These are phyloP conservation scores for Podarcis siculus DNA, from an alignment of 2,797 vertebrate genomes.

Conservation along the genomic window DNA sequence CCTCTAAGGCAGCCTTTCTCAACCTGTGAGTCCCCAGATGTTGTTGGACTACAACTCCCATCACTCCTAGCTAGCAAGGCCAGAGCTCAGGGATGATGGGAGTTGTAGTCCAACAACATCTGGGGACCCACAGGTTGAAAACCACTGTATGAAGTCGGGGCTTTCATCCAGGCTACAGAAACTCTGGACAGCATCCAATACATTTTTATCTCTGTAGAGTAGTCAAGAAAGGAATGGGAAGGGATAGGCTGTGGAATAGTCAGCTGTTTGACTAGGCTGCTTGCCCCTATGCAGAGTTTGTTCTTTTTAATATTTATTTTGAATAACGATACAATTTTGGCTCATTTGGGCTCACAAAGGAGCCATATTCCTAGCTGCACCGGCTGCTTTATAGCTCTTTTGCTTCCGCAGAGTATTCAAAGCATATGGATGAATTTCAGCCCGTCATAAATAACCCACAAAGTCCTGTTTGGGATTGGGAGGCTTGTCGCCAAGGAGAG, in stretches of 20 bases:
- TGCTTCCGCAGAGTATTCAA: slow-evolving; percentile 13
- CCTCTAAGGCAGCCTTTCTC: too few species aligned
- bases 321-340: neutral
- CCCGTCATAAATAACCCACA: slow-evolving; percentile 15
- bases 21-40: too few species aligned
- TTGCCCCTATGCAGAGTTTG: neutral
- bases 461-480: neutral
- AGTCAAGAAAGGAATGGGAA: slow-evolving; percentile 17
- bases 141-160: too few species aligned
- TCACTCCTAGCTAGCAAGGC: too few species aligned
- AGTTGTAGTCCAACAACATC: too few species aligned
- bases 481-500: neutral
- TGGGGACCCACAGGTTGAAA: too few species aligned
- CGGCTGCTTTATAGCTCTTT: slow-evolving; percentile 35
- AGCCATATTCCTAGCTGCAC: slow-evolving; percentile 13
- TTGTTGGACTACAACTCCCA: too few species aligned
- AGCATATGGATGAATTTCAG: slow-evolving; percentile 27
- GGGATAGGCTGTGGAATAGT: neutral
- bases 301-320: slow-evolving; percentile 27
- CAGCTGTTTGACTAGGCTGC: neutral
- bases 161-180: neutral
- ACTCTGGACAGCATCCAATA: neutral
- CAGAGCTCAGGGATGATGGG: too few species aligned
- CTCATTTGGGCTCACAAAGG: slow-evolving; percentile 27
- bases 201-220: neutral